Percentiles rank a stretch among this genome's conserved stretches.
phyloP scores from a whole-genome alignment of 2,888 invertebrate genomes.

The Dichetophora obliterata region DNA sequence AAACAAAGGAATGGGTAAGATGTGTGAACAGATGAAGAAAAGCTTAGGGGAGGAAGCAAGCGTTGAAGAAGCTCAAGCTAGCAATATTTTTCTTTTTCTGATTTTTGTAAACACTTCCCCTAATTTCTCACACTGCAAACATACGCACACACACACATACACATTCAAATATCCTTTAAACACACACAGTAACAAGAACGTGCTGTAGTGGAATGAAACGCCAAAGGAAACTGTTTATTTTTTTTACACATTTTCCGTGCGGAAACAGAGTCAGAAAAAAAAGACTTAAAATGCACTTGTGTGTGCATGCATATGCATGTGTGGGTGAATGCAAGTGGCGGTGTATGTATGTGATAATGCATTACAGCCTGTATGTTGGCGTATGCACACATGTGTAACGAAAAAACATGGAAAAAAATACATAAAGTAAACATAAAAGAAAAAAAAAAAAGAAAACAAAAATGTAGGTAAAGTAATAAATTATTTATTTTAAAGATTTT shows the following conservation, averaged over 20 bases:
- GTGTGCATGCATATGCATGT: constrained; percentile 8
- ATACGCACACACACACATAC: neutral
- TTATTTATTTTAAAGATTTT: constrained; percentile 23
- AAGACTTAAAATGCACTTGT: neutral
- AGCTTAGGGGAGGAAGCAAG: neutral
- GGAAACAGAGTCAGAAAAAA: neutral
- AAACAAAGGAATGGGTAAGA: neutral
- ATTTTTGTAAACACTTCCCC: constrained; percentile 17
- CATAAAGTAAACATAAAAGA: neutral
- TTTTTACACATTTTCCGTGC: neutral
- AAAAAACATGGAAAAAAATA: neutral
- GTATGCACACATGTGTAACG: constrained; percentile 17
- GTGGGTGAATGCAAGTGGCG: constrained; percentile 12
- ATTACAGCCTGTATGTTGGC: constrained; percentile 33
- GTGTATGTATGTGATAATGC: constrained; percentile 6
- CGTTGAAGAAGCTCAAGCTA: neutral
- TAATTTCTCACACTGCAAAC: constrained; percentile 1
- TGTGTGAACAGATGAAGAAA: neutral
- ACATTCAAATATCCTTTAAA: constrained; percentile 39
- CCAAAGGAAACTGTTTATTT: constrained; percentile 18
- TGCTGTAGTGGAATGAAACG: constrained; percentile 7
- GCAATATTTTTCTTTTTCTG: no score
- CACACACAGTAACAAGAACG: constrained; percentile 31
- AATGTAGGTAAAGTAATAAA: neutral
- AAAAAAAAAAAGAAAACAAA: neutral